Conservation (phyloP, 2,888 invertebrate genomes). For the Chirona hameri region DNA sequence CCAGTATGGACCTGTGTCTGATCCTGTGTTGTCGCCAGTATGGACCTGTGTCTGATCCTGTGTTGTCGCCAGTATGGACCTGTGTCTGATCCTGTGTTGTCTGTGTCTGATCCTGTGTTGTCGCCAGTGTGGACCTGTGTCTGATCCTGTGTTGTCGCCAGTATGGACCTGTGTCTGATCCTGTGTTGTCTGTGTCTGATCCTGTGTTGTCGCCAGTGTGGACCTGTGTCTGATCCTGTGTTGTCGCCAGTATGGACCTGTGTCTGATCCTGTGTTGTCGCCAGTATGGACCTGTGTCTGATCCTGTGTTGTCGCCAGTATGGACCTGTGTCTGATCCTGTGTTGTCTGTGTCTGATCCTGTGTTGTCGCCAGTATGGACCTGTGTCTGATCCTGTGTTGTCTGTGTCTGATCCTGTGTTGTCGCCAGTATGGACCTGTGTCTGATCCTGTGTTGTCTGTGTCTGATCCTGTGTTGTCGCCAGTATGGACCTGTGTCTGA, state of each 20-base stretch:
- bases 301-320: no score
- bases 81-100: no score
- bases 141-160: slow-evolving; percentile 31
- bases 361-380: slow-evolving; percentile 55
- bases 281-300: no score
- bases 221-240: slow-evolving; percentile 26
- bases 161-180: slow-evolving; percentile 61
- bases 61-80: no score
- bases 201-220: background rate
- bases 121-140: background rate
- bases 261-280: slow-evolving; percentile 42
- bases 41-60: no score
- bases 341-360: slow-evolving; percentile 25
- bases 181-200: no score
- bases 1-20: background rate
- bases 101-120: no score
- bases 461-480: slow-evolving; percentile 30
- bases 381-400: slow-evolving; percentile 49
- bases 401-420: no score
- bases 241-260: slow-evolving; percentile 60
- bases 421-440: background rate
- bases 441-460: no score
- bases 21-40: slow-evolving; percentile 47
- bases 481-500: slow-evolving; percentile 61
- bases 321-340: no score